A percentile compares a stretch with the other conserved stretches of the same genome.
Evolutionary conservation across 2,113 vertebrate genomes (phyloP).

Genomic region (Empidonax alnorum): DNA sequence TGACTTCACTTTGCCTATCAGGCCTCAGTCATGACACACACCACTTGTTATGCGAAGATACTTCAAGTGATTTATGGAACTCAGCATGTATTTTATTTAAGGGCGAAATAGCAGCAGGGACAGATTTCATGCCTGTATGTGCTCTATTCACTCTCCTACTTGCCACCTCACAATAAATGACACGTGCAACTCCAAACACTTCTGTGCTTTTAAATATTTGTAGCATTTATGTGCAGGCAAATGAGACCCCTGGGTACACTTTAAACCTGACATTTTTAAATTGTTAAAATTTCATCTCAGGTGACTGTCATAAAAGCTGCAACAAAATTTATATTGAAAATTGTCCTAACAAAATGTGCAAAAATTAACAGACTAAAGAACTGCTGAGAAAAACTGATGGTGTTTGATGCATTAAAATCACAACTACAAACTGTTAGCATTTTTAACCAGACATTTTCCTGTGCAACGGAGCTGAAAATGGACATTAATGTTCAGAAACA

Average conservation of each 20-base stretch:
- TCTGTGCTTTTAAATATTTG: conserved; percentile 26
- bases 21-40: background rate
- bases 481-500: background rate
- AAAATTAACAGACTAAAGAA: background rate
- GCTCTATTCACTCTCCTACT: background rate
- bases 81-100: conserved; percentile 1
- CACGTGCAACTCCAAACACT: conserved; percentile 19
- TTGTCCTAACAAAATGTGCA: background rate
- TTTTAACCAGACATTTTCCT: background rate
- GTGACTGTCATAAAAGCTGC: conserved; percentile 8
- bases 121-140: conserved; percentile 34
- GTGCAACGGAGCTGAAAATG: background rate
- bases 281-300: background rate
- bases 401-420: background rate
- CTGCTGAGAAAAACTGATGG: background rate
- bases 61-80: conserved; percentile 25
- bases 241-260: background rate
- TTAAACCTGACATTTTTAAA: background rate
- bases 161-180: conserved; percentile 5
- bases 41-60: background rate
- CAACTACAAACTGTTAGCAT: background rate
- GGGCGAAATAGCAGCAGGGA: conserved; percentile 33
- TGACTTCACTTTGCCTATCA: background rate
- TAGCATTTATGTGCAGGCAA: background rate
- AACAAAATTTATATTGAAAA: background rate